Evolutionary conservation across 2,888 invertebrate species (phyloP).

Genomic region (Cheilosia pagana): DNA sequence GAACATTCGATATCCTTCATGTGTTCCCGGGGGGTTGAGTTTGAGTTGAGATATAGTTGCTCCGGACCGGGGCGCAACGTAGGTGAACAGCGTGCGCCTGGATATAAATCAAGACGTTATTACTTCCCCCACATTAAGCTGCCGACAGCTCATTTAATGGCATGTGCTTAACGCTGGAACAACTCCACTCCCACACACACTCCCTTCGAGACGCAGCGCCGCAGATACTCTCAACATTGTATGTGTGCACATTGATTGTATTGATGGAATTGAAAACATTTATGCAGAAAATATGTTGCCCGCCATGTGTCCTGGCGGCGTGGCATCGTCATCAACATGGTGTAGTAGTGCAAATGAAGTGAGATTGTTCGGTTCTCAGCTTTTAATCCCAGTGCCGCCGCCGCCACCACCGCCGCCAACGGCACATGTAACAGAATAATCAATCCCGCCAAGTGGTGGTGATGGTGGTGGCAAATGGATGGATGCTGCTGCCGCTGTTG

Average conservation of each 20-base stretch:
- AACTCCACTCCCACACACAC: conserved; percentile 57
- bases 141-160: conserved; percentile 76
- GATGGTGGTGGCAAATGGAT: conserved; percentile 22
- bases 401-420: conserved; percentile 56
- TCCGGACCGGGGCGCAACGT: conserved; percentile 42
- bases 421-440: conserved; percentile 72
- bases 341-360: conserved; percentile 40
- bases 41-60: conserved; percentile 39
- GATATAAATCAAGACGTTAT: conserved; percentile 75
- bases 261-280: conserved; percentile 71
- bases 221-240: too few species aligned
- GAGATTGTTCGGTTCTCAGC: conserved; percentile 61
- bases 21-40: conserved; percentile 30
- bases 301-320: conserved; percentile 69
- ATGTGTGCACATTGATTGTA: conserved; percentile 30
- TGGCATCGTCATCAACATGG: background rate
- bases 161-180: conserved; percentile 71
- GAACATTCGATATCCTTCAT: conserved; percentile 72
- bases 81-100: conserved; percentile 55
- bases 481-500: conserved; percentile 36
- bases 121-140: conserved; percentile 75
- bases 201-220: background rate
- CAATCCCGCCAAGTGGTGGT: conserved; percentile 49
- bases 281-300: conserved; percentile 75
- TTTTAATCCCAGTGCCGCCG: conserved; percentile 68